Evolutionary conservation across 2,797 vertebrate genomes (phyloP).

Genomic region (Botia almorhae): DNA sequence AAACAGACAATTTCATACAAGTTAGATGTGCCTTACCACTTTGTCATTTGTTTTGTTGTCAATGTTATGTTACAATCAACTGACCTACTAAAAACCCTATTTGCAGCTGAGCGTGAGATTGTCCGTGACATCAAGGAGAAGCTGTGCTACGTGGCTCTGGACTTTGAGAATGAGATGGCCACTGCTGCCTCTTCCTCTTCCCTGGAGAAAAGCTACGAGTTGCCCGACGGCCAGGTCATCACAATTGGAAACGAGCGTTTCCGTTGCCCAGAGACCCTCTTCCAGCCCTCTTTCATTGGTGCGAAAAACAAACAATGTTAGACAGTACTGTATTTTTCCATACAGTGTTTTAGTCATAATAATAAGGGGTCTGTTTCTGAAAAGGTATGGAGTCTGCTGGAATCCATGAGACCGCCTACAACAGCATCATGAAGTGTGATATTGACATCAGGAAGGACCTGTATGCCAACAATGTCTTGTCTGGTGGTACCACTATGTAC

Average conservation of each 20-base stretch:
- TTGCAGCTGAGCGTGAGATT: slow-evolving; percentile 97
- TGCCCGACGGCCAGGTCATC: too few relatives aligned
- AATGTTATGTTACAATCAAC: not conserved
- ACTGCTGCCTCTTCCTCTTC: too few relatives aligned
- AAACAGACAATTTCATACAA: not conserved
- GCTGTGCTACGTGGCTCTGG: slow-evolving; percentile 98
- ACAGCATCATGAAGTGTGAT: slow-evolving; percentile 99
- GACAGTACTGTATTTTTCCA: too few relatives aligned
- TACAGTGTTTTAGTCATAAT: not conserved
- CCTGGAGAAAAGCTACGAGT: too few relatives aligned
- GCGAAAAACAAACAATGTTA: too few relatives aligned
- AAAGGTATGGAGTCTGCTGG: slow-evolving; percentile 98
- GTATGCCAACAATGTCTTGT: slow-evolving; percentile 99
- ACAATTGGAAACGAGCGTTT: too few relatives aligned
- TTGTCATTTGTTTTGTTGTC: not conserved
- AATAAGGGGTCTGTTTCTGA: slow-evolving; percentile 55
- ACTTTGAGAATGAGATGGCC: slow-evolving; percentile 99
- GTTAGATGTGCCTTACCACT: too few relatives aligned
- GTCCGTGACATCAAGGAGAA: slow-evolving; percentile 99
- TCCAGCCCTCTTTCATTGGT: too few relatives aligned
- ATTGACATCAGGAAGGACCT: slow-evolving; percentile 99
- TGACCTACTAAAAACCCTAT: slow-evolving; percentile 21
- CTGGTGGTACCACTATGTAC: slow-evolving; percentile 99
- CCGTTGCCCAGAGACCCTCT: too few relatives aligned
- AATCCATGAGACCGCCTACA: slow-evolving; percentile 99